Conservation (phyloP, 2,888 invertebrate genomes). For the Dastarcus helophoroides region DNA sequence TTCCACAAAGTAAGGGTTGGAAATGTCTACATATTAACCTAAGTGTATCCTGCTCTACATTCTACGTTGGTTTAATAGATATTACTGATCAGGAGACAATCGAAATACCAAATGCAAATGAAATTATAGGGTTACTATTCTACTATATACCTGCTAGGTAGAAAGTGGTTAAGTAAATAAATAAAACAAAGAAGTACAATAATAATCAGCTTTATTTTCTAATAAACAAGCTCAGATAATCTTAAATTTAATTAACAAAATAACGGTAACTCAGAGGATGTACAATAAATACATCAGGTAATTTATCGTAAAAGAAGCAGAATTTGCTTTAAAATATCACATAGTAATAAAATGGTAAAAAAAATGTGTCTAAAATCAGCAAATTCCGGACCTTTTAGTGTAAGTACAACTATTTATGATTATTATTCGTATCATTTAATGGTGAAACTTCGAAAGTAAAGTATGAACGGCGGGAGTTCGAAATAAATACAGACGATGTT, state of each 20-base stretch:
- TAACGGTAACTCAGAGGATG: constrained; percentile 40
- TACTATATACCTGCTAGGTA: no score
- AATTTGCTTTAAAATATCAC: constrained; percentile 16
- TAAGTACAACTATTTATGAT: constrained; percentile 24
- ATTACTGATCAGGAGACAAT: no score
- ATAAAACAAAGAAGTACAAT: constrained; percentile 12
- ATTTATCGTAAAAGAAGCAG: constrained; percentile 22
- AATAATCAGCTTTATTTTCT: constrained; percentile 31
- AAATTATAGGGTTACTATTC: no score
- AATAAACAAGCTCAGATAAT: constrained; percentile 39
- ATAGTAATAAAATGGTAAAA: constrained; percentile 11
- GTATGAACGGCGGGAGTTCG: background rate
- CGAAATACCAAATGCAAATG: no score
- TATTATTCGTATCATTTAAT: no score
- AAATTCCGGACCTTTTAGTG: constrained; percentile 19
- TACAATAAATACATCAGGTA: constrained; percentile 35
- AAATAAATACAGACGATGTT: background rate
- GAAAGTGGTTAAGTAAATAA: background rate
- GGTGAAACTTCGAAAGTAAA: no score
- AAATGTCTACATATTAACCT: no score
- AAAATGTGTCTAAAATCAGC: constrained; percentile 11
- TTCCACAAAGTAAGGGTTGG: no score
- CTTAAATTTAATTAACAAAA: constrained; percentile 37
- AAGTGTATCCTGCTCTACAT: no score
- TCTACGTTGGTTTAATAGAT: no score